Conservation (phyloP, 2,797 vertebrate genomes). For the Halcyon leucocephala region DNA sequence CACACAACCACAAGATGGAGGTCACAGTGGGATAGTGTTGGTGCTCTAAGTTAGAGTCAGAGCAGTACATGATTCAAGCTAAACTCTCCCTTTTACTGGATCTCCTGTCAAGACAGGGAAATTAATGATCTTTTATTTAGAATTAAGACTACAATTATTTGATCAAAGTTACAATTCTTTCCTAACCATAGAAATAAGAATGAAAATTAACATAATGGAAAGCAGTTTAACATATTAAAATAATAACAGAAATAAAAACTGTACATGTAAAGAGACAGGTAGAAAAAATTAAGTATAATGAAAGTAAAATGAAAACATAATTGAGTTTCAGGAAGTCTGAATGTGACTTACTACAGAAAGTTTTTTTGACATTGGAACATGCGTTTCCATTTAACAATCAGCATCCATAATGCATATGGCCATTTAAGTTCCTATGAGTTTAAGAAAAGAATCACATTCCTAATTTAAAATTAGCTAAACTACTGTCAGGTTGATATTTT, state of each 20-base stretch:
- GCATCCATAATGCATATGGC: background rate
- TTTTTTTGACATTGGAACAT: background rate
- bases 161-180: constrained; percentile 44
- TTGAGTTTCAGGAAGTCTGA: background rate
- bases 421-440: background rate
- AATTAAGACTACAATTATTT: background rate
- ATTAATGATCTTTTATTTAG: background rate
- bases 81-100: background rate
- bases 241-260: constrained; percentile 15
- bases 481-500: background rate
- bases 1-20: background rate
- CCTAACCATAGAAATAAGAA: background rate
- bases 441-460: background rate
- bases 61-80: background rate
- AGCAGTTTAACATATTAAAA: background rate
- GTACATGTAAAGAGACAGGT: background rate
- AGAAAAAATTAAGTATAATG: background rate
- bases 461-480: constrained; percentile 27
- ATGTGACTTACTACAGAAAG: background rate
- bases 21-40: background rate
- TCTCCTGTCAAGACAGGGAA: background rate
- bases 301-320: constrained; percentile 31
- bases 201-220: constrained; percentile 3
- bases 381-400: constrained; percentile 34
- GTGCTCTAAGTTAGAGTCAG: background rate